These are phyloP conservation scores for Clivina fossor DNA, from an alignment of 2,888 invertebrate genomes.

Conservation along the genomic window DNA sequence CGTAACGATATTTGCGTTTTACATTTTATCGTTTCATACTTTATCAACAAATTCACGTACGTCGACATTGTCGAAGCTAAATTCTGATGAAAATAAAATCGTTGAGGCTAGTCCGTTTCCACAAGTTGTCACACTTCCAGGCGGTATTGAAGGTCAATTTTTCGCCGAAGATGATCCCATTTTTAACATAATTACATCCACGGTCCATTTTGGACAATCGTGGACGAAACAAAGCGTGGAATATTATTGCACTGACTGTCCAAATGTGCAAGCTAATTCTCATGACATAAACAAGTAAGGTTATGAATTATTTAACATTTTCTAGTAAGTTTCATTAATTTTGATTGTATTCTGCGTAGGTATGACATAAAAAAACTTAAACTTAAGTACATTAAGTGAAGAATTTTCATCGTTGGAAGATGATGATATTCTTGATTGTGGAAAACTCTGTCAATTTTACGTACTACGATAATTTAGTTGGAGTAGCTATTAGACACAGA, in stretches of 20 bases:
- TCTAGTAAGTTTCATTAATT: background rate
- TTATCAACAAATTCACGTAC: conserved; percentile 77
- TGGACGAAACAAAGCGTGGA: conserved; percentile 69
- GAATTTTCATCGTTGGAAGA: conserved; percentile 47
- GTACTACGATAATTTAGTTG: conserved; percentile 84
- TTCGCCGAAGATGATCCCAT: conserved; percentile 65
- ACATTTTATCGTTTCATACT: conserved; percentile 72
- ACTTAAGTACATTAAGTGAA: no score
- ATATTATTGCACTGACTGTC: conserved; percentile 66
- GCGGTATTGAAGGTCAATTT: conserved; percentile 45
- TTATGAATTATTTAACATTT: background rate
- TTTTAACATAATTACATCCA: conserved; percentile 75
- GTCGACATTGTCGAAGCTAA: conserved; percentile 81
- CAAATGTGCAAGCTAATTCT: conserved; percentile 54
- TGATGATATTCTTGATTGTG: conserved; percentile 76
- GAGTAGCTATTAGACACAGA: conserved; percentile 78
- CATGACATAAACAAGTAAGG: no score
- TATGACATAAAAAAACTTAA: conserved; percentile 19
- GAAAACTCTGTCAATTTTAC: conserved; percentile 85
- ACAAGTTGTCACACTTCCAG: conserved; percentile 53
- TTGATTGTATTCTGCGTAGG: conserved; percentile 1
- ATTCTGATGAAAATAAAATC: conserved; percentile 73
- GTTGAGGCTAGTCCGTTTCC: conserved; percentile 64
- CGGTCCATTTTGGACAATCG: conserved; percentile 65
- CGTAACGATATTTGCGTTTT: conserved; percentile 66